phyloP scores from a whole-genome alignment of 2,113 vertebrate genomes.

The Leucosticte australis region DNA sequence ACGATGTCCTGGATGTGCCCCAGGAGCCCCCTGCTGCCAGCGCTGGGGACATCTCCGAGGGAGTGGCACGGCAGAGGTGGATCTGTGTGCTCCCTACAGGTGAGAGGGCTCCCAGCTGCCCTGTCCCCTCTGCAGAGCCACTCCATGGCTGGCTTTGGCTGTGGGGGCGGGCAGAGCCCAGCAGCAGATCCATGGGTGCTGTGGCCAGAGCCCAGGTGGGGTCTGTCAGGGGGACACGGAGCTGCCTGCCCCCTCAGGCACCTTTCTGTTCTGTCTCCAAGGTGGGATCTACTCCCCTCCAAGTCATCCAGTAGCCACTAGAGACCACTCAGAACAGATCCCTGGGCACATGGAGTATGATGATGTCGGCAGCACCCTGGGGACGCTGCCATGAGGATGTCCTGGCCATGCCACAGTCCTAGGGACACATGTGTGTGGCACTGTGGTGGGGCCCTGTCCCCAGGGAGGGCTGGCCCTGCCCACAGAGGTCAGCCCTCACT shows the following conservation, averaged over 20 bases:
- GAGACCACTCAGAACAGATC: rapidly evolving
- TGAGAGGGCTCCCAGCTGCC: no score
- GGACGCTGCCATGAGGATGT: neutral
- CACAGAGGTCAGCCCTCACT: rapidly evolving
- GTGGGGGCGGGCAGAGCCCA: neutral
- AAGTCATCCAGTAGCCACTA: neutral
- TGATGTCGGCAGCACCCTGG: neutral
- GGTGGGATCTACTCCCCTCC: neutral
- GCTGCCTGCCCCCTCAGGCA: neutral
- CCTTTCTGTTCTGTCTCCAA: neutral
- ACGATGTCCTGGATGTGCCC: no score
- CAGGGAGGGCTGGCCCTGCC: neutral
- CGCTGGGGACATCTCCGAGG: no score
- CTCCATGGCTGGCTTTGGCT: no score
- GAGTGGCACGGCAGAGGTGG: no score
- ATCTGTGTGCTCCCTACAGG: no score
- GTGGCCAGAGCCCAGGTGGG: rapidly evolving
- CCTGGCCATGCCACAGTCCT: rapidly evolving
- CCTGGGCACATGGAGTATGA: rapidly evolving
- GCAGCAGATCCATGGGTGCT: neutral
- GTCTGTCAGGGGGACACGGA: rapidly evolving
- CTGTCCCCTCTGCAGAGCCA: no score
- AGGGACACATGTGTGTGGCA: neutral
- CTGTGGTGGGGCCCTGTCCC: neutral
- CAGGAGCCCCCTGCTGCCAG: no score